Evolutionary conservation across 1,140 invertebrate species (phyloP).

Genomic region (Hetaerina americana): DNA sequence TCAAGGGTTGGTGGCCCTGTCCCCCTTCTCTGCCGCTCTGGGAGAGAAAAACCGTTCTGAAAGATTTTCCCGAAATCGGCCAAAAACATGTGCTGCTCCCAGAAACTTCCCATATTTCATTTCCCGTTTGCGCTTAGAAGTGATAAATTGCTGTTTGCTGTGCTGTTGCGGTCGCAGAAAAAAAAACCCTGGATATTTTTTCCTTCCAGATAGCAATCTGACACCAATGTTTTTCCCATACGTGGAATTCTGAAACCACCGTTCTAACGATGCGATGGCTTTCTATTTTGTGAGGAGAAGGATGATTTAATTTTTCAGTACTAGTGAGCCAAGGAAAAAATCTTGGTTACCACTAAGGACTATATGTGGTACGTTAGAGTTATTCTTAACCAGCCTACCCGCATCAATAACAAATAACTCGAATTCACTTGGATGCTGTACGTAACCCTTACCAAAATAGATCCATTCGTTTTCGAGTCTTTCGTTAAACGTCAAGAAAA

Average conservation of each 20-base stretch:
- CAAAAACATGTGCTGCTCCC: background rate
- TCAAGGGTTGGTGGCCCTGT: too few species aligned
- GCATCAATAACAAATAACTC: too few species aligned
- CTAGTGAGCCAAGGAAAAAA: too few species aligned
- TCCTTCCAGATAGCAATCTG: background rate
- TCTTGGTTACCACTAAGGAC: too few species aligned
- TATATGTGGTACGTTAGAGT: too few species aligned
- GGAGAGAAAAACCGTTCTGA: background rate
- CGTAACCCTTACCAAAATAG: too few species aligned
- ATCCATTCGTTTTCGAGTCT: too few species aligned
- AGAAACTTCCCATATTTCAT: background rate
- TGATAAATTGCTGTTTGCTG: background rate
- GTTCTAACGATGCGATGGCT: background rate
- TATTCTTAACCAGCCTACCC: too few species aligned
- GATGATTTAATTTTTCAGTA: background rate
- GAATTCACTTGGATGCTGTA: too few species aligned
- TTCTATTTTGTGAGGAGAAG: background rate
- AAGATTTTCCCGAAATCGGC: background rate
- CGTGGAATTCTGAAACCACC: background rate
- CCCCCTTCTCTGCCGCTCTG: too few species aligned
- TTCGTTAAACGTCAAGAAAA: too few species aligned
- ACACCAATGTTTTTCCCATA: background rate
- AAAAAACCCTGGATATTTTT: background rate
- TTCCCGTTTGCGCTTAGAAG: background rate
- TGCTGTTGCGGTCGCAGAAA: background rate